Evolutionary conservation across 2,888 invertebrate species (phyloP).

Genomic region (Meandrusa payeni): DNA sequence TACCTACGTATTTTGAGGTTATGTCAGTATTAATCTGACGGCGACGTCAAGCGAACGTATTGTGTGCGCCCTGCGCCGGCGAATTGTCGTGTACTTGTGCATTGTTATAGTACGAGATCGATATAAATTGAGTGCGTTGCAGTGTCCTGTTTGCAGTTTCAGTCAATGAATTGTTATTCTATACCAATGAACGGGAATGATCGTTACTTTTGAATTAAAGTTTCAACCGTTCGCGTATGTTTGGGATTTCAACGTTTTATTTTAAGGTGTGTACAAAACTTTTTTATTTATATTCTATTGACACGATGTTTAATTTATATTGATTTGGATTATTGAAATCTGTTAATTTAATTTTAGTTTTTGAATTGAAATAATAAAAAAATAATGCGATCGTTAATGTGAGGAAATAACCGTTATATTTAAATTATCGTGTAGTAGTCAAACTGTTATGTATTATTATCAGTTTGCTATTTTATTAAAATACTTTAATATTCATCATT

Average conservation of each 20-base stretch:
- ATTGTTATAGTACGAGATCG: constrained; percentile 57
- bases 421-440: constrained; percentile 8
- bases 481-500: too few relatives aligned
- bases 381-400: too few relatives aligned
- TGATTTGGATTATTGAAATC: too few relatives aligned
- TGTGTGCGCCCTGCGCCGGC: constrained; percentile 25
- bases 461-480: too few relatives aligned
- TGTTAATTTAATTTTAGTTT: too few relatives aligned
- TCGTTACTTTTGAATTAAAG: constrained; percentile 46
- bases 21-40: constrained; percentile 74
- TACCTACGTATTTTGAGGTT: constrained; percentile 69
- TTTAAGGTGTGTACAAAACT: constrained; percentile 18
- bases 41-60: constrained; percentile 62
- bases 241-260: constrained; percentile 24
- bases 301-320: too few relatives aligned
- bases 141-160: constrained; percentile 43
- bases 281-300: constrained; percentile 1
- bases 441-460: too few relatives aligned
- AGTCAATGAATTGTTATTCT: constrained; percentile 36
- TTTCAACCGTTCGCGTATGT: constrained; percentile 27
- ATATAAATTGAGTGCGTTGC: constrained; percentile 62
- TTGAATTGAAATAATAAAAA: too few relatives aligned
- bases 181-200: constrained; percentile 39
- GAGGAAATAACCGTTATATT: constrained; percentile 20
- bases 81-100: constrained; percentile 38